phyloP scores from a whole-genome alignment of 2,797 vertebrate genomes.

The Melanotaenia boesemani region DNA sequence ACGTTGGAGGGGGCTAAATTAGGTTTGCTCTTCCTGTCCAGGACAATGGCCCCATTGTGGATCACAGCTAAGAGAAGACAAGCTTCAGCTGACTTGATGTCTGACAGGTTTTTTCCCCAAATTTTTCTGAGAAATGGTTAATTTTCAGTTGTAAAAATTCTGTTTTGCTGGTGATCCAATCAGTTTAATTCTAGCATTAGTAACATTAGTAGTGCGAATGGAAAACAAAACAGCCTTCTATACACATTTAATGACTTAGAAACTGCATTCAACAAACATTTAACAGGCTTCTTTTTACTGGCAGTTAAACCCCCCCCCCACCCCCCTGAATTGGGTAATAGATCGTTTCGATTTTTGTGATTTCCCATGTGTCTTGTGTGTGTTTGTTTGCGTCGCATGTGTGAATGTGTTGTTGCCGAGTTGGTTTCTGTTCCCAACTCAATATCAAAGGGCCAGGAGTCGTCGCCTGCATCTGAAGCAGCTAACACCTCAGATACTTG shows the following conservation, averaged over 20 bases:
- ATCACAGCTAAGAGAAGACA: conserved; percentile 40
- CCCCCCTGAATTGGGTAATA: not conserved
- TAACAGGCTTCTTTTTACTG: not conserved
- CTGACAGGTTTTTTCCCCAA: not conserved
- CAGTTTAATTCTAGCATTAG: not conserved
- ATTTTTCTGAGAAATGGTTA: not conserved
- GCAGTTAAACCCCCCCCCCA: not conserved
- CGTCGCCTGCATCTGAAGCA: conserved; percentile 65
- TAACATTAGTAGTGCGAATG: not conserved
- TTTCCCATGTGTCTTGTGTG: not conserved
- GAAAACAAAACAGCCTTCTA: not conserved
- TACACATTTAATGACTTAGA: not conserved
- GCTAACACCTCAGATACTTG: conserved; percentile 75
- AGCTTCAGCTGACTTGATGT: conserved; percentile 33
- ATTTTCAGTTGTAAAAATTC: not conserved
- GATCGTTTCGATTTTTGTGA: not conserved
- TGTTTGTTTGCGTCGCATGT: conserved; percentile 7
- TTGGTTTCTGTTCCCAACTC: conserved; percentile 61
- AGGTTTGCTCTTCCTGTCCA: conserved; percentile 67
- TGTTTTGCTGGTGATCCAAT: not conserved
- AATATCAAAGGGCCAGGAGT: conserved; percentile 80
- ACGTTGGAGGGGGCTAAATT: conserved; percentile 55
- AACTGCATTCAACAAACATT: no score
- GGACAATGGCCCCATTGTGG: conserved; percentile 68
- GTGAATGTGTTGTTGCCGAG: conserved; percentile 16